These are phyloP conservation scores for Drosophila setifemur DNA, from an alignment of 1,140 invertebrate genomes.

Conservation along the genomic window DNA sequence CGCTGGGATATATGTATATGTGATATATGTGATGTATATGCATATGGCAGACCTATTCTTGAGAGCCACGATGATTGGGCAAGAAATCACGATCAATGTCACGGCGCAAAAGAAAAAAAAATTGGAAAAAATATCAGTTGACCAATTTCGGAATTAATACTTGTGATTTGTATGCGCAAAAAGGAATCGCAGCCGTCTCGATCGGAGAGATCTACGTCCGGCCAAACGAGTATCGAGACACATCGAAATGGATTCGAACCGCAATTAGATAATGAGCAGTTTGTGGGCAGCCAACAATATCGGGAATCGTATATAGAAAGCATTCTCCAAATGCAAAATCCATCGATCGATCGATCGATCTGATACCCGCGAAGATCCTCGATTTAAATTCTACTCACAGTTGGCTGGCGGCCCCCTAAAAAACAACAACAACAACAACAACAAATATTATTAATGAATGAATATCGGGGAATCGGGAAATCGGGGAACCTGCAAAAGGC, in stretches of 20 bases:
- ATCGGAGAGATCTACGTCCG: constrained; percentile 41
- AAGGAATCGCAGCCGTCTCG: constrained; percentile 12
- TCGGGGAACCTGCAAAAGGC: constrained; percentile 6
- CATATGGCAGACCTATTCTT: constrained; percentile 13
- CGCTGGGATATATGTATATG: background rate
- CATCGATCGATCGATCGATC: too few species aligned
- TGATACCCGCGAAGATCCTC: background rate
- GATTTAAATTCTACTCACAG: constrained; percentile 23
- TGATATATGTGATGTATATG: too few species aligned
- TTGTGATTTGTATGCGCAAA: constrained; percentile 25
- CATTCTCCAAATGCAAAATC: constrained; percentile 36
- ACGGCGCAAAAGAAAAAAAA: background rate
- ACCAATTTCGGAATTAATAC: constrained; percentile 22
- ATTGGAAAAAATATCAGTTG: background rate
- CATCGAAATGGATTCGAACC: constrained; percentile 12
- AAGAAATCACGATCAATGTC: constrained; percentile 14
- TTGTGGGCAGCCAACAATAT: constrained; percentile 18
- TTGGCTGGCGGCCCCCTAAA: background rate
- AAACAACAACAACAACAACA: background rate
- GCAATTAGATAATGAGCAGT: constrained; percentile 50
- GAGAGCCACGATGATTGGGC: constrained; percentile 21
- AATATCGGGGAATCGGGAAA: constrained; percentile 11
- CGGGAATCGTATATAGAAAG: constrained; percentile 35
- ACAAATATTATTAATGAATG: constrained; percentile 13
- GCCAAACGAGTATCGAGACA: constrained; percentile 3